Percentiles rank a stretch among this genome's conserved stretches.
These are phyloP conservation scores for Lasioglossum calceatum DNA, from an alignment of 2,888 invertebrate genomes.

Conservation along the genomic window DNA sequence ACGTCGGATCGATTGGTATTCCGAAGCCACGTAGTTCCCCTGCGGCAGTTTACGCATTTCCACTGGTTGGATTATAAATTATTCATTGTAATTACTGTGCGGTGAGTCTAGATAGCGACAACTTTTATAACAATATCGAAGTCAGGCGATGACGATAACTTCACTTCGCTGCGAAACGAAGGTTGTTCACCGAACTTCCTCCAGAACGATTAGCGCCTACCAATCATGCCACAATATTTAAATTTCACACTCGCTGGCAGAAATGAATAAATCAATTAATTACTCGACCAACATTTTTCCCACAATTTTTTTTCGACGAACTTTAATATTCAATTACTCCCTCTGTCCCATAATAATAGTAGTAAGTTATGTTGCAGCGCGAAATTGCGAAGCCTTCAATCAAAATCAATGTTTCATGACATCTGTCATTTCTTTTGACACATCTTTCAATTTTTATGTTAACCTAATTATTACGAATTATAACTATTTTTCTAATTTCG, in stretches of 20 bases:
- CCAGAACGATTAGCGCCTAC: neutral
- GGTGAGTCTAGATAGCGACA: neutral
- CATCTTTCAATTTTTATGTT: no score
- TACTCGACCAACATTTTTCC: neutral
- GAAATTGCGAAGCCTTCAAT: no score
- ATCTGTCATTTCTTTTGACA: no score
- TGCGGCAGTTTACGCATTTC: slow-evolving; percentile 3
- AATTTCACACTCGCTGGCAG: neutral
- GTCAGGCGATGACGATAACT: slow-evolving; percentile 5
- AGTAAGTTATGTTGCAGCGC: no score
- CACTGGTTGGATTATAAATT: slow-evolving; percentile 13
- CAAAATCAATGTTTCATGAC: no score
- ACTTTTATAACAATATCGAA: slow-evolving; percentile 2
- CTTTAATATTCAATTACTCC: no score
- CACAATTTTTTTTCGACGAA: neutral
- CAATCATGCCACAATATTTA: neutral
- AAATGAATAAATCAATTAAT: neutral
- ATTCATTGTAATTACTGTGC: slow-evolving; percentile 25
- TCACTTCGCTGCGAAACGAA: neutral
- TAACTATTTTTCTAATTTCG: no score
- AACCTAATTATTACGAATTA: no score
- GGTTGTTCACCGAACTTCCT: neutral
- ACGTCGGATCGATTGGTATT: slow-evolving; percentile 34
- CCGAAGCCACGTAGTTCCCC: slow-evolving; percentile 25
- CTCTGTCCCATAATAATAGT: no score